Percentiles rank a stretch among this genome's conserved stretches.
Conservation (phyloP, 2,888 invertebrate species). For the Caenorhabditis sp. region DNA sequence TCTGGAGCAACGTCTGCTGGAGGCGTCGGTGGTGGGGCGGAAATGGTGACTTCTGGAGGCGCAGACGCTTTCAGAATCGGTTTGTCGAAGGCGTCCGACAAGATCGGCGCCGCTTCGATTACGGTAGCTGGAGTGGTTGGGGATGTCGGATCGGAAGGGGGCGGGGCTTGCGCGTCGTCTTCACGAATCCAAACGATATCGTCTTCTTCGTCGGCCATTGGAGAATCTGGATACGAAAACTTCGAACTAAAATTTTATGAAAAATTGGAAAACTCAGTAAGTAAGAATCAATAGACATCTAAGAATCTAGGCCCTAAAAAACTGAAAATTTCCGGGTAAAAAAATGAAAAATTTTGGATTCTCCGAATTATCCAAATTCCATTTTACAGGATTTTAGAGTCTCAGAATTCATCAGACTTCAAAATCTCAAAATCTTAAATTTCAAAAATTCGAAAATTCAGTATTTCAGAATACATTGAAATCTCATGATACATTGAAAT, state of each 20-base stretch:
- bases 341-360: not conserved
- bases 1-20: not conserved
- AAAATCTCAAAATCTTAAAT: no score
- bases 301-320: no score
- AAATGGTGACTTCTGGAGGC: conserved; percentile 47
- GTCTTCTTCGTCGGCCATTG: conserved; percentile 62
- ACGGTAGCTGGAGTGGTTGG: conserved; percentile 63
- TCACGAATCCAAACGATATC: conserved; percentile 63
- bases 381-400: no score
- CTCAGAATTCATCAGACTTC: no score
- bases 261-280: not conserved
- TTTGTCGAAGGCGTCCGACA: conserved; percentile 40
- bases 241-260: not conserved
- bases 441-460: no score
- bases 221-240: not conserved
- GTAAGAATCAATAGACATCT: no score
- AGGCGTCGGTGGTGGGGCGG: conserved; percentile 18
- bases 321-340: no score
- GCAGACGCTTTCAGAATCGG: conserved; percentile 4
- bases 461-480: no score
- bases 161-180: conserved; percentile 5
- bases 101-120: conserved; percentile 50
- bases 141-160: conserved; percentile 27
- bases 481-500: no score
- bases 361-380: no score